Percentiles rank a stretch among this genome's conserved stretches.
Conservation (phyloP, 1,140 invertebrate species). For the Drosophila athabasca region DNA sequence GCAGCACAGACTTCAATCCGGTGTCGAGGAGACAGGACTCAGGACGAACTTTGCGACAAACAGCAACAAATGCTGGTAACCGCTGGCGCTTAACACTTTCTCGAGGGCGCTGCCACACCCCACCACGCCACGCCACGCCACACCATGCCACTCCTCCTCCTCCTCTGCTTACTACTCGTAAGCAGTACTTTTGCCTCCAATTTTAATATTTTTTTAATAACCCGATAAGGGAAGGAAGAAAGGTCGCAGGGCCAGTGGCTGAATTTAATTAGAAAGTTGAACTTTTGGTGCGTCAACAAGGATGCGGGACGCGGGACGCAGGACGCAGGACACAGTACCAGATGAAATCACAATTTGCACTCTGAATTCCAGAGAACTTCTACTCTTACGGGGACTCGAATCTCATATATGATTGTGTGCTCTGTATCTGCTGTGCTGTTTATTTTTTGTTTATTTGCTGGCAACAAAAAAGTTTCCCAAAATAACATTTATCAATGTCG, state of each 20-base stretch:
- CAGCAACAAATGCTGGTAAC: slow-evolving; percentile 61
- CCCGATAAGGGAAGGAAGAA: not conserved
- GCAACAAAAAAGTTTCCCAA: slow-evolving; percentile 41
- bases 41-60: slow-evolving; percentile 46
- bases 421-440: slow-evolving; percentile 13
- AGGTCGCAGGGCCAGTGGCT: slow-evolving; percentile 4
- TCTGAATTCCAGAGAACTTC: not conserved
- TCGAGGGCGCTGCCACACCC: not conserved
- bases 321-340: slow-evolving; percentile 3
- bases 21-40: slow-evolving; percentile 34
- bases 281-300: slow-evolving; percentile 14
- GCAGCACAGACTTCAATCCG: slow-evolving; percentile 49
- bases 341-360: slow-evolving; percentile 25
- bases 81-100: slow-evolving; percentile 70
- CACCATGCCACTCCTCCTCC: no score
- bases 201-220: slow-evolving; percentile 66
- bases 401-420: not conserved
- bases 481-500: slow-evolving; percentile 70
- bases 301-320: no score
- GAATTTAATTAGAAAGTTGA: slow-evolving; percentile 61
- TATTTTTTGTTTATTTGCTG: slow-evolving; percentile 18
- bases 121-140: no score
- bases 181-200: slow-evolving; percentile 5
- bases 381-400: not conserved
- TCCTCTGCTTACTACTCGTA: no score